A percentile compares a stretch with the other conserved stretches of the same genome.
Conservation (phyloP, 2,113 vertebrate species). For the Gasterosteus nipponicus region DNA sequence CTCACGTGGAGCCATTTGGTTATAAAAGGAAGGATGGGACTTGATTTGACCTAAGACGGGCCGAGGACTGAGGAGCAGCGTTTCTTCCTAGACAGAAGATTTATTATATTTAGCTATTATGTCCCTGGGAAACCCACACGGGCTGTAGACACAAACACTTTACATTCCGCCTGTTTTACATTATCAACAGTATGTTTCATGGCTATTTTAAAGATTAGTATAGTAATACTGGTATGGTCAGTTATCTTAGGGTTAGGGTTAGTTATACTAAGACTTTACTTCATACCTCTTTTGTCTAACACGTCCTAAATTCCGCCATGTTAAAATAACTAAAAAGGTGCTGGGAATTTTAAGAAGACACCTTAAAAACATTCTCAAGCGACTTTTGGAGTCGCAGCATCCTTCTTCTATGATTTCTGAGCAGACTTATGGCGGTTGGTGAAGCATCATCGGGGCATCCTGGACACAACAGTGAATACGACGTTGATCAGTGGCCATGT, state of each 20-base stretch:
- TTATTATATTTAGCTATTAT: constrained; percentile 43
- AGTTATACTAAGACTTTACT: neutral
- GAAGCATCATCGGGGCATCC: neutral
- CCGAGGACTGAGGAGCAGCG: neutral
- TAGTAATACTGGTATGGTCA: neutral
- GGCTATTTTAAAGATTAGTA: neutral
- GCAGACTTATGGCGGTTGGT: neutral
- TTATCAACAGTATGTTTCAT: neutral
- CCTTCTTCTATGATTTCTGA: neutral
- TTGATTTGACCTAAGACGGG: constrained; percentile 17
- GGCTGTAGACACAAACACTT: constrained; percentile 1
- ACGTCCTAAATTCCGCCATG: neutral
- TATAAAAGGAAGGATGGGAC: constrained; percentile 37
- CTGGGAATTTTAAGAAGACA: neutral
- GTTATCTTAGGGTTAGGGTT: neutral
- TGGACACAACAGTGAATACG: neutral
- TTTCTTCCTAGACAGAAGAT: neutral
- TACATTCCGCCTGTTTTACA: neutral
- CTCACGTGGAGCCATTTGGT: constrained; percentile 55
- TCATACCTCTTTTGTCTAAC: neutral
- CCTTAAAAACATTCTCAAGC: neutral
- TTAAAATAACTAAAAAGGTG: neutral
- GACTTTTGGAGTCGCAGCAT: neutral
- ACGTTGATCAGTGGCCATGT: neutral
- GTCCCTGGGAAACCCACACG: constrained; percentile 30